Evolutionary conservation across 2,797 vertebrate species (phyloP).

Genomic region (Delichon dasypus): DNA sequence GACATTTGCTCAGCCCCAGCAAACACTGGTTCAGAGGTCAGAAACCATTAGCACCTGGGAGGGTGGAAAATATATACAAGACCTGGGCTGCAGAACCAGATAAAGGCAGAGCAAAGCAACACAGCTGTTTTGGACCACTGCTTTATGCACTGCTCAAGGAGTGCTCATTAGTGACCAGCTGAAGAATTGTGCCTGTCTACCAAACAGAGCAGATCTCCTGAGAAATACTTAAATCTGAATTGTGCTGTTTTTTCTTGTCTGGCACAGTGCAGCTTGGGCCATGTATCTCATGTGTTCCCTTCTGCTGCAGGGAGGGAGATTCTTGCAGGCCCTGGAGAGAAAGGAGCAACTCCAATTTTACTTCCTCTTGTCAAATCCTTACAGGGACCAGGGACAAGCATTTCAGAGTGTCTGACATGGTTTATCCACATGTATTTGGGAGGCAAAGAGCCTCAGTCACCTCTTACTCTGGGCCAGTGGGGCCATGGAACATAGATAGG

Average conservation of each 20-base stretch:
- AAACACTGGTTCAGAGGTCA: not conserved
- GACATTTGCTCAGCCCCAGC: not conserved
- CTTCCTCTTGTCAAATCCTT: not conserved
- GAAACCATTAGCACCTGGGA: not conserved
- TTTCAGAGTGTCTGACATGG: fast-evolving
- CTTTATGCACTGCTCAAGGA: not conserved
- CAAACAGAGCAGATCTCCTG: not conserved
- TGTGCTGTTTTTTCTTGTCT: not conserved
- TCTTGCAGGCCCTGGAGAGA: not conserved
- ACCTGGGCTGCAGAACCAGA: not conserved
- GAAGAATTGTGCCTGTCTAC: not conserved
- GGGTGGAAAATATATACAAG: not conserved
- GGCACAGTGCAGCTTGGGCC: not conserved
- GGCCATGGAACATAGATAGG: fast-evolving
- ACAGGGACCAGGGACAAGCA: not conserved
- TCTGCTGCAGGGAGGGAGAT: not conserved
- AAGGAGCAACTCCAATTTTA: not conserved
- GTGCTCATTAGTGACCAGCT: not conserved
- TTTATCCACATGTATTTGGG: not conserved
- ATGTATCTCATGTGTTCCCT: not conserved
- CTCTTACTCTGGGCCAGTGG: not conserved
- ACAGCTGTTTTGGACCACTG: not conserved
- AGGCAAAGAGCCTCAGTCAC: not conserved
- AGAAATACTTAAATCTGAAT: not conserved
- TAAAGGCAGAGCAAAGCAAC: not conserved